Conservation (phyloP, 1,140 invertebrate species). For the Calephelis nemesis region DNA sequence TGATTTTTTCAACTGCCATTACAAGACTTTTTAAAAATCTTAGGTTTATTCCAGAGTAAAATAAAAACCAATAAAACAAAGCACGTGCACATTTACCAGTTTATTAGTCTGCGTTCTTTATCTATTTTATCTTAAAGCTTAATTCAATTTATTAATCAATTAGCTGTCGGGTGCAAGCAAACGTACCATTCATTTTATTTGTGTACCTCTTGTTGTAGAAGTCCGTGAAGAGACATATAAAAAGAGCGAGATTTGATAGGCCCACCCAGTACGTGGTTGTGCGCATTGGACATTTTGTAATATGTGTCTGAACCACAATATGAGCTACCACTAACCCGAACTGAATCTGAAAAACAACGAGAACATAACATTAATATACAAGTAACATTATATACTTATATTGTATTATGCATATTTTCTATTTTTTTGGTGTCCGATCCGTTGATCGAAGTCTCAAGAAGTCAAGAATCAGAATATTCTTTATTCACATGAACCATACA, state of each 20-base stretch:
- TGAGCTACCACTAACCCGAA: conserved; percentile 89
- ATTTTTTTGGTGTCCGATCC: no score
- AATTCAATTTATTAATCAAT: conserved; percentile 5
- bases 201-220: conserved; percentile 38
- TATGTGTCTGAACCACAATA: conserved; percentile 73
- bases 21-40: no score
- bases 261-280: conserved; percentile 36
- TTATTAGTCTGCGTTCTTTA: background rate
- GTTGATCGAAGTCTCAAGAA: no score
- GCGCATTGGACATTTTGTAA: conserved; percentile 38
- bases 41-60: no score
- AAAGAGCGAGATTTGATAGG: conserved; percentile 37
- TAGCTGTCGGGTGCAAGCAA: conserved; percentile 1
- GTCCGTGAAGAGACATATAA: conserved; percentile 40
- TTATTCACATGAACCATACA: no score
- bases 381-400: no score
- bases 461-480: no score
- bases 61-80: no score
- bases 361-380: no score
- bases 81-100: no score
- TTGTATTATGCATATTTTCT: no score
- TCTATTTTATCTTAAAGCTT: background rate
- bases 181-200: background rate
- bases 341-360: conserved; percentile 81
- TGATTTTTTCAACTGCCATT: no score